Percentiles rank a stretch among this genome's conserved stretches.
Evolutionary conservation across 2,113 vertebrate species (phyloP).

Genomic region (Indicator indicator): DNA sequence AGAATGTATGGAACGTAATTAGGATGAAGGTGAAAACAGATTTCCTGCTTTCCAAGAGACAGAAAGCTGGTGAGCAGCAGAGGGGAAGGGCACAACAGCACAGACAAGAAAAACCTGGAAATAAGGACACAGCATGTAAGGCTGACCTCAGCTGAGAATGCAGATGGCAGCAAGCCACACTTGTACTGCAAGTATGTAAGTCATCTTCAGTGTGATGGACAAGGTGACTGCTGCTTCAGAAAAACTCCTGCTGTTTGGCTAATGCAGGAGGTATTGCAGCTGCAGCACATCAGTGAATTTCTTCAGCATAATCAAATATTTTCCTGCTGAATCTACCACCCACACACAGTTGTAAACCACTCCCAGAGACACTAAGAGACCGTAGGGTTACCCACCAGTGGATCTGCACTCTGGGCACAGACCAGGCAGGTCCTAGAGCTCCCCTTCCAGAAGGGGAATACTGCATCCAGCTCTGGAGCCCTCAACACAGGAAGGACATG

Average conservation of each 20-base stretch:
- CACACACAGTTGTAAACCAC: conserved; percentile 50
- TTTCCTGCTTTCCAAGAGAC: neutral
- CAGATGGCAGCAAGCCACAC: conserved; percentile 20
- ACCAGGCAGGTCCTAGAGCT: neutral
- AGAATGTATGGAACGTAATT: neutral
- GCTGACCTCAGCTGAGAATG: conserved; percentile 13
- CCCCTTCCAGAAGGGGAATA: neutral
- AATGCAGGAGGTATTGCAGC: conserved; percentile 59
- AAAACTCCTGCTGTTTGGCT: conserved; percentile 48
- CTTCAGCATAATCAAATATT: conserved; percentile 63
- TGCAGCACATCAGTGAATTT: conserved; percentile 61
- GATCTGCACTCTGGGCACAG: neutral
- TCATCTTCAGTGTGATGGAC: neutral
- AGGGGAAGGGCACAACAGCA: neutral
- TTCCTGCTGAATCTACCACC: conserved; percentile 69
- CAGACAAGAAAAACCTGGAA: conserved; percentile 22
- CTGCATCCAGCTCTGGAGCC: too few relatives aligned
- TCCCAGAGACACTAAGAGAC: conserved; percentile 37
- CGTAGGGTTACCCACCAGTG: neutral
- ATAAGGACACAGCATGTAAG: neutral
- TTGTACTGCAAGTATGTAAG: neutral
- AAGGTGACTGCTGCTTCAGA: neutral
- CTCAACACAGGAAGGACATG: too few relatives aligned
- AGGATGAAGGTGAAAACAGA: neutral
- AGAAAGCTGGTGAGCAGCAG: neutral